Percentiles rank a stretch among this genome's conserved stretches.
Conservation (phyloP, 2,113 vertebrate species). For the Gymnarchus niloticus region DNA sequence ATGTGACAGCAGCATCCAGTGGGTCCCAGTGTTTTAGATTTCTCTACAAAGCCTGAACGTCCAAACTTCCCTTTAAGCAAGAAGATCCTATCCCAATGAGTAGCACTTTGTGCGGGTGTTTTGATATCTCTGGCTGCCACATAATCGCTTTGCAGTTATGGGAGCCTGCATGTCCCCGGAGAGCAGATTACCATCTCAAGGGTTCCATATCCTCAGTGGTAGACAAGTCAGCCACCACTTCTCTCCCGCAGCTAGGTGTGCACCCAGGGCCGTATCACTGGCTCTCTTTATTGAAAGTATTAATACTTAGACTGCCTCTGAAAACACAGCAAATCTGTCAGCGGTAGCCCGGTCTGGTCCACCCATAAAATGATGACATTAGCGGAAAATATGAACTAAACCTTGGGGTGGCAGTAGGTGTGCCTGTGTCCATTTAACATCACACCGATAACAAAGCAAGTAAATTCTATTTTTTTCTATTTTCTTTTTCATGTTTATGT, state of each 20-base stretch:
- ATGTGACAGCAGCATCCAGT: background rate
- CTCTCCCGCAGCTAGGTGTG: background rate
- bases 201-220: background rate
- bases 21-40: background rate
- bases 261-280: background rate
- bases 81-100: background rate
- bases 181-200: slow-evolving; percentile 5
- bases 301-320: background rate
- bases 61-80: background rate
- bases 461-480: background rate
- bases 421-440: background rate
- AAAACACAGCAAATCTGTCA: background rate
- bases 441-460: background rate
- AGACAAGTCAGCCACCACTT: background rate
- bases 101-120: background rate
- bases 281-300: background rate
- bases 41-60: background rate
- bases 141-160: background rate
- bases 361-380: background rate
- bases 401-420: background rate
- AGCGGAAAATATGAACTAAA: background rate
- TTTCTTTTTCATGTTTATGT: background rate
- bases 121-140: background rate
- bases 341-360: background rate
- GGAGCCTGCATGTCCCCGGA: background rate